Base-by-base conservation (phyloP, 2,113 vertebrate species). In the Zingel zingel region DNA sequence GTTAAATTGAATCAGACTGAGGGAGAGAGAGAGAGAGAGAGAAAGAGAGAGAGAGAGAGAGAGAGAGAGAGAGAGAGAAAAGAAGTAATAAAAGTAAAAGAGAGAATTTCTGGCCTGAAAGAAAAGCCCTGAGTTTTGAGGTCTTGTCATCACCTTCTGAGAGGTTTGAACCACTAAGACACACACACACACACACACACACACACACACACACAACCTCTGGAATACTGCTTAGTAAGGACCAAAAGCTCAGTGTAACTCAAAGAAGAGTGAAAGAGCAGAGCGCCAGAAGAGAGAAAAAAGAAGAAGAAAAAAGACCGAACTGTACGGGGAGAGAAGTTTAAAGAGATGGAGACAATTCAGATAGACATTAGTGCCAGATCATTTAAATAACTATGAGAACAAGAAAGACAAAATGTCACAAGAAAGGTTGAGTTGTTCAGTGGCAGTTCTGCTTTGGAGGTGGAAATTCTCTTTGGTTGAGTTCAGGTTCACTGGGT, bases 141-240 rank as follows among this genome's bases (percentile, higher is more conserved):
- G 81, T 72, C 87, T 90, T 91, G 90, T 94, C 92, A 94, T 93
- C 91, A 89, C 88, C 82, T 93, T 81, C 73, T 81, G 81, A 86
- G 82, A 90, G 86, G 87, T 75, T 79, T 93, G 81, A 85, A 91
- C 83, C 77, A 54, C 73, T 25, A 45, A 70, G 53, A 72, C 68
- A 79, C 67, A 78, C 85, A 67, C 48, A 74, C 71, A 72, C 77
- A 69, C 63, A 73, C 83, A 83, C 74, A 76, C 65, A 75, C 57
- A 73, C 80, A 74, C 58, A 59, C 58, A 50, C 77, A 72, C 79
- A 65, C 50, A 62, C 63, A 53, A 67, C 25, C 76, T 90, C 89
- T 93, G 92, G 90, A 91, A 87, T 91, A 93, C 61, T 87, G 85
- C 86, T 94, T 88, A 89, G 86, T 77, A 71, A 76, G 85, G 79